Conservation (phyloP, 2,797 vertebrate species). For the Pangasius djambal region DNA sequence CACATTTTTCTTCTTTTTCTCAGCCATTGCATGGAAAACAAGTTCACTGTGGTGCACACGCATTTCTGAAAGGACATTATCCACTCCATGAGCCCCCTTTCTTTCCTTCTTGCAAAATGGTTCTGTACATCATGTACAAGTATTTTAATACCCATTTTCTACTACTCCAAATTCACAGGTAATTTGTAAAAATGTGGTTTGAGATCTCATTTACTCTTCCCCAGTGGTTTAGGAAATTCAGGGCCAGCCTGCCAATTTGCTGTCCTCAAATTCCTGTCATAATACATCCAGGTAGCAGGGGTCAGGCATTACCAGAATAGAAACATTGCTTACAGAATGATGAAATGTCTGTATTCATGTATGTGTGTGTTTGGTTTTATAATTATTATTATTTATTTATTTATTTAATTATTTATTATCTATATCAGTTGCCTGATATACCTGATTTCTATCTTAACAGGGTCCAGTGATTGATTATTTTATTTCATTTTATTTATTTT, state of each 20-base stretch:
- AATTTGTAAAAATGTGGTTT: not conserved
- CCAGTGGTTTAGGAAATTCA: constrained; percentile 11
- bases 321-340: not conserved
- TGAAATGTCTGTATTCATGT: not conserved
- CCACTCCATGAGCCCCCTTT: not conserved
- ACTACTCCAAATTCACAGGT: not conserved
- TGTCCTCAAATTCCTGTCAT: constrained; percentile 21
- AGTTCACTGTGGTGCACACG: not conserved
- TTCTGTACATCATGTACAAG: not conserved
- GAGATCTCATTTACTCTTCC: not conserved
- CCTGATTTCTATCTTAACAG: not conserved
- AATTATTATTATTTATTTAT: not conserved
- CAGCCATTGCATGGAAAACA: not conserved
- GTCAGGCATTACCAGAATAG: constrained; percentile 18
- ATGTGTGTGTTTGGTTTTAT: not conserved
- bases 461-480: not conserved
- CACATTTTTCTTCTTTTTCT: not conserved
- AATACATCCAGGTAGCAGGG: not conserved
- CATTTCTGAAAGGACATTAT: not conserved
- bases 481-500: constrained; percentile 1
- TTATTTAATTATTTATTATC: not conserved
- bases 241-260: constrained; percentile 13
- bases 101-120: not conserved
- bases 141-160: not conserved
- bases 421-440: too few species aligned